Conservation (phyloP, 2,888 invertebrate genomes). For the Leptinotarsa haldemani region DNA sequence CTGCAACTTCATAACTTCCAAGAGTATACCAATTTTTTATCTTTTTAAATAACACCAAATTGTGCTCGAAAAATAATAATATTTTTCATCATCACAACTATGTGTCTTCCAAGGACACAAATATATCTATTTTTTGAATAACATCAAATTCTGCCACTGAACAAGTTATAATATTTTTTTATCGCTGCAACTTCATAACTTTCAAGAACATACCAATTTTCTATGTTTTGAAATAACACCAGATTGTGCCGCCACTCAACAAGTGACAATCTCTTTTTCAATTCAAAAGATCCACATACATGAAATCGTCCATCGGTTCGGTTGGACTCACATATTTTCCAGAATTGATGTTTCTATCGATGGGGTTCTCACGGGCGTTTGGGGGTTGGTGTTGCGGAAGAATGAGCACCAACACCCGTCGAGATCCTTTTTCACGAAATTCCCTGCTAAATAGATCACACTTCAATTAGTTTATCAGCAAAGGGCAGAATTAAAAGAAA, state of each 20-base stretch:
- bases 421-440: constrained; percentile 58
- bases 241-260: background rate
- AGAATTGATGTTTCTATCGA: constrained; percentile 44
- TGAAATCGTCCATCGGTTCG: background rate
- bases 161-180: no score
- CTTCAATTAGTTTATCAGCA: constrained; percentile 58
- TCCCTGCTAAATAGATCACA: constrained; percentile 59
- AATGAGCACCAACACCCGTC: constrained; percentile 60
- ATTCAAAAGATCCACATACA: background rate
- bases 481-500: constrained; percentile 49
- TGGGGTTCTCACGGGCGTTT: constrained; percentile 60
- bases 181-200: no score
- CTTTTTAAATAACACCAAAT: no score
- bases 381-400: constrained; percentile 62
- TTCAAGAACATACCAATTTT: no score
- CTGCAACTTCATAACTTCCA: no score
- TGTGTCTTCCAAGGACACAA: no score
- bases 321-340: constrained; percentile 41
- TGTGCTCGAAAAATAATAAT: no score
- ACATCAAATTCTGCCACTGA: no score
- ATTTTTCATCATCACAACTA: no score
- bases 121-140: no score
- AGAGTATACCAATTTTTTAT: no score
- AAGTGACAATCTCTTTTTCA: background rate
- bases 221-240: no score